A percentile compares a stretch with the other conserved stretches of the same genome.
Evolutionary conservation across 2,797 vertebrate genomes (phyloP).

Genomic region (Mallotus villosus): DNA sequence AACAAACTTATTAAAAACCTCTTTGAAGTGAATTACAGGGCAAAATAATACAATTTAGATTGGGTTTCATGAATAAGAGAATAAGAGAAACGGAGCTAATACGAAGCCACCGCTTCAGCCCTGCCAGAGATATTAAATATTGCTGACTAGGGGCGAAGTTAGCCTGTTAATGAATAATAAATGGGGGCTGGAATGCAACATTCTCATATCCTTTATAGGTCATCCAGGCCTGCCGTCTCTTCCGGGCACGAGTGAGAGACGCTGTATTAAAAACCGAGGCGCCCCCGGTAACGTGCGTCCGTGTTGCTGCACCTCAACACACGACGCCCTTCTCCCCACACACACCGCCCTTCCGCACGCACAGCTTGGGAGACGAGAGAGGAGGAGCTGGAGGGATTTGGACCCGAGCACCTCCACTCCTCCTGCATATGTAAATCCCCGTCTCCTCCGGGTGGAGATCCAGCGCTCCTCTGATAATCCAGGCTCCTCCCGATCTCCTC

Average conservation of each 20-base stretch:
- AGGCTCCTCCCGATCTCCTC: too few species aligned
- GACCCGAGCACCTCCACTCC: background rate
- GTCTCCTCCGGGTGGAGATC: too few species aligned
- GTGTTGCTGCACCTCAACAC: slow-evolving; percentile 56
- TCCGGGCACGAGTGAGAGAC: slow-evolving; percentile 58
- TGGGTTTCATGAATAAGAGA: slow-evolving; percentile 60
- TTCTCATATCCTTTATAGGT: slow-evolving; percentile 71
- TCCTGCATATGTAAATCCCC: too few species aligned
- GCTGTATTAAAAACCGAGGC: slow-evolving; percentile 59
- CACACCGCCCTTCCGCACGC: slow-evolving; percentile 33
- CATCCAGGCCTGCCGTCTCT: slow-evolving; percentile 57
- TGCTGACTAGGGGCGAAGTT: slow-evolving; percentile 72
- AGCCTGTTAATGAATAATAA: slow-evolving; percentile 75
- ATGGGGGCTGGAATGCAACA: slow-evolving; percentile 65
- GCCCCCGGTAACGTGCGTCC: slow-evolving; percentile 7
- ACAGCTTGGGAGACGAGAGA: slow-evolving; percentile 59
- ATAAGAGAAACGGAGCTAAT: slow-evolving; percentile 45
- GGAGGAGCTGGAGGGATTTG: slow-evolving; percentile 57
- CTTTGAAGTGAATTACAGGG: slow-evolving; percentile 54
- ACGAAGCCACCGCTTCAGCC: slow-evolving; percentile 42
- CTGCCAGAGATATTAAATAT: slow-evolving; percentile 67
- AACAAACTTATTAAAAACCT: slow-evolving; percentile 53
- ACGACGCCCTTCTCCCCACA: slow-evolving; percentile 21
- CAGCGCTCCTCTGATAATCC: too few species aligned
- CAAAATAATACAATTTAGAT: slow-evolving; percentile 53